Evolutionary conservation across 2,113 vertebrate genomes (phyloP), one percentile per base, ranked within the genome.

Genomic region (Machaerirhynchus nigripectus): DNA sequence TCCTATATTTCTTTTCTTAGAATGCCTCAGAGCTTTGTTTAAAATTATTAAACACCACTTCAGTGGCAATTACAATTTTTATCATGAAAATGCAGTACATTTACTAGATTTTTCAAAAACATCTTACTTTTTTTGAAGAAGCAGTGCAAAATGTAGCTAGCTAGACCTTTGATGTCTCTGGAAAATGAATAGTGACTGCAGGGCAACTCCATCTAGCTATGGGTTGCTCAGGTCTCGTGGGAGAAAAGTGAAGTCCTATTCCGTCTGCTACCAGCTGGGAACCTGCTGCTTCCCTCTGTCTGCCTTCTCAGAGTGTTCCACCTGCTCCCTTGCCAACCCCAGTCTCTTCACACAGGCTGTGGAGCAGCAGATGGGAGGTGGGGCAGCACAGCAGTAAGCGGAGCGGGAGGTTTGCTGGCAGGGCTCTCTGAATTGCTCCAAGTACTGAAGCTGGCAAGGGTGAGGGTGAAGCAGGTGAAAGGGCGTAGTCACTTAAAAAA

Each of bases 81-180:
- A 60, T 86, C 75, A 83, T 6, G 1, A 90, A 89, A 94, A 86
- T 70, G 27, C 75, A 52, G 50, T 52, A 55, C 64, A 59, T 73
- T 94, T 91, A 88, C 59, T 64, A 68, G 35, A 52, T 63, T 94
- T 82, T 94, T 94, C 93, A 96, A 57, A 5, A 86, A 63, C 55
- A 79, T 57, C 79, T 86, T 65, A n/a, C 46, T 88, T 69, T 79
- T 77, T 93, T 65, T 69, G 20, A 92, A 89, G 89, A 70, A 90
- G 80, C 52, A 31, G 76, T 27, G 80, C 83, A 95, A 95, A 95
- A 95, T 59, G 64, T 35, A 78, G 60, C 73, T 26, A n/a, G 60
- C 44, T 86, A 83, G 64, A 81, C 79, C 94, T 97, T 95, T 96
- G 95, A 97, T 93, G 95, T 96, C 63, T 85, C 71, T 94, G 84